Evolutionary conservation across 2,888 invertebrate genomes (phyloP).

Genomic region (Tetragonisca angustula): DNA sequence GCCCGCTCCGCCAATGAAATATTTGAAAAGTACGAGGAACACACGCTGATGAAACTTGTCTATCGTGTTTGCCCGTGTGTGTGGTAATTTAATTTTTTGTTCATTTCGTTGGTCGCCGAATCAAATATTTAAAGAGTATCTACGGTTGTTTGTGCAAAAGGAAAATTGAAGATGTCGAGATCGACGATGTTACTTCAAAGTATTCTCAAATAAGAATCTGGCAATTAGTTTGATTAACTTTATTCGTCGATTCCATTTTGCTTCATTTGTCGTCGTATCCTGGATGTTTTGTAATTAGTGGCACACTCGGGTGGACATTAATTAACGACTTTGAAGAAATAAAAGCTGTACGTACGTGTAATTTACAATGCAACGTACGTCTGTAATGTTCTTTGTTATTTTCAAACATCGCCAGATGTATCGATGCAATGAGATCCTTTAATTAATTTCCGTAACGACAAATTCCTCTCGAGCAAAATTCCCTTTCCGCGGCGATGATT

Average conservation of each 20-base stretch:
- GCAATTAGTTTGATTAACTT: background rate
- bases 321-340: background rate
- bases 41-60: background rate
- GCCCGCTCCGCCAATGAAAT: background rate
- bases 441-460: no score
- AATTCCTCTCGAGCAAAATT: no score
- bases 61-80: background rate
- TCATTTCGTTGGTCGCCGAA: background rate
- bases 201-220: background rate
- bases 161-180: background rate
- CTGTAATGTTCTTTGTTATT: no score
- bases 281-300: background rate
- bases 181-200: background rate
- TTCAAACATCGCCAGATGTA: no score
- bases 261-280: background rate
- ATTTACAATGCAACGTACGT: no score
- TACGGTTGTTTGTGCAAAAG: background rate
- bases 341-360: background rate
- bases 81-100: constrained; percentile 3
- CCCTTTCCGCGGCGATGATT: background rate
- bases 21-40: background rate
- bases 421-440: no score
- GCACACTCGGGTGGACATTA: background rate
- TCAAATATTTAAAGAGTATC: background rate
- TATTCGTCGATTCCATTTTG: background rate